A percentile compares a stretch with the other conserved stretches of the same genome.
Evolutionary conservation across 2,888 invertebrate genomes (phyloP).

Genomic region (Idaea aversata): DNA sequence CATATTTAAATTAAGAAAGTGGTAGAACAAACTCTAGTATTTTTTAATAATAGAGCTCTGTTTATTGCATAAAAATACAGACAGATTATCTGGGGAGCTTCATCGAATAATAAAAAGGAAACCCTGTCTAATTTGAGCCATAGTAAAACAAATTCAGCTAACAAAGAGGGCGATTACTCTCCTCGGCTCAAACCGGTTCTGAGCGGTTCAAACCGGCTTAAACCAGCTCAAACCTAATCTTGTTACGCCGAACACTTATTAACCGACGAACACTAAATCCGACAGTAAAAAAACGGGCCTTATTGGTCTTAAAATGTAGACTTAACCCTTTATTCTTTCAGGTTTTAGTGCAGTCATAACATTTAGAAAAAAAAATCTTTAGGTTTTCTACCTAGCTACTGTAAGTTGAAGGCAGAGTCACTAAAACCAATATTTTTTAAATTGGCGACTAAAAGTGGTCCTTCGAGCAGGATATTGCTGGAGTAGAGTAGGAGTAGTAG

Average conservation of each 20-base stretch:
- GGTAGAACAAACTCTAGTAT: background rate
- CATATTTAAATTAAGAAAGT: no score
- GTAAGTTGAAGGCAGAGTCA: background rate
- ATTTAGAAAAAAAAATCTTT: background rate
- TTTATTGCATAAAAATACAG: background rate
- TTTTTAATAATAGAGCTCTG: background rate
- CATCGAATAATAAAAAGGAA: background rate
- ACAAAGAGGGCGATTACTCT: background rate
- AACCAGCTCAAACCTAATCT: conserved; percentile 7
- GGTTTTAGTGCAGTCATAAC: background rate
- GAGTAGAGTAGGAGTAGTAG: no score
- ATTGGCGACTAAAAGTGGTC: no score
- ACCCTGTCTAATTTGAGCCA: background rate
- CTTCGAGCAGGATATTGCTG: no score
- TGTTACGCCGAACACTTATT: conserved; percentile 1
- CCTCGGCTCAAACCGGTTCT: conserved; percentile 6
- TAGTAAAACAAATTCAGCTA: conserved; percentile 1
- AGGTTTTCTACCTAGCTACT: background rate
- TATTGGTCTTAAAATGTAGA: background rate
- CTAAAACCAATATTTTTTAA: no score
- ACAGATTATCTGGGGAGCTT: background rate
- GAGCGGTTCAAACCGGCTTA: conserved; percentile 8
- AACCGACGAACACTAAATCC: background rate
- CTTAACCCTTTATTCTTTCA: background rate
- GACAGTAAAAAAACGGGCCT: background rate